phyloP scores from a whole-genome alignment of 2,888 invertebrate species.

The Eilema griseolum region DNA sequence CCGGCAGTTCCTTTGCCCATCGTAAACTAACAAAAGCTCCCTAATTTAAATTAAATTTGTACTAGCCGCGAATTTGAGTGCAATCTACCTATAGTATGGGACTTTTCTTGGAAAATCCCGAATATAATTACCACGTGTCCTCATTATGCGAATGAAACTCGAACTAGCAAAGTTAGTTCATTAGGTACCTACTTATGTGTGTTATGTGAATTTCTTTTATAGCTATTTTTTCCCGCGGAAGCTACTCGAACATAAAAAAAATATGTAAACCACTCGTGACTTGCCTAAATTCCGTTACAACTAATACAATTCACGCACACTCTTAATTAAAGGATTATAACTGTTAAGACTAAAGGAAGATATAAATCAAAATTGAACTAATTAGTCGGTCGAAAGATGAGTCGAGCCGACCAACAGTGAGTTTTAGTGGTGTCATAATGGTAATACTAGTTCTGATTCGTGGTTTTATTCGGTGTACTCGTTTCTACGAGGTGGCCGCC shows the following conservation, averaged over 20 bases:
- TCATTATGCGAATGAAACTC: not conserved
- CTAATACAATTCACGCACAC: constrained; percentile 9
- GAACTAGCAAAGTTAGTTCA: not conserved
- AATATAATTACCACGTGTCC: not conserved
- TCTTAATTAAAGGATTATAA: constrained; percentile 37
- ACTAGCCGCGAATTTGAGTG: too few relatives aligned
- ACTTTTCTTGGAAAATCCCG: not conserved
- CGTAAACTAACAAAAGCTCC: too few relatives aligned
- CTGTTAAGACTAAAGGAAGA: constrained; percentile 39
- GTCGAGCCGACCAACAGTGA: constrained; percentile 20
- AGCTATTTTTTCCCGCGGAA: constrained; percentile 6
- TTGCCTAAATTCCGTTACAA: constrained; percentile 32
- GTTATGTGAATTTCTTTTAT: constrained; percentile 4
- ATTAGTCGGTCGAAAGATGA: constrained; percentile 34
- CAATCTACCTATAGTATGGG: too few relatives aligned
- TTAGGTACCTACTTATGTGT: not conserved
- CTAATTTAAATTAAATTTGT: too few relatives aligned
- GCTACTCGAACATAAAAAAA: not conserved
- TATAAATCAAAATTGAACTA: constrained; percentile 42
- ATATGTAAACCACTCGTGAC: constrained; percentile 28
- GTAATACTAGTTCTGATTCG: not conserved
- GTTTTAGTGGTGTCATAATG: constrained; percentile 21
- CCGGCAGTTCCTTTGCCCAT: too few relatives aligned
- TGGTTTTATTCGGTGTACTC: not conserved
- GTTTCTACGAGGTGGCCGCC: not conserved